Evolutionary conservation across 1,140 invertebrate genomes (phyloP), one percentile per base, ranked within the genome.

Genomic region (Pseudomyrmex pallidus): DNA sequence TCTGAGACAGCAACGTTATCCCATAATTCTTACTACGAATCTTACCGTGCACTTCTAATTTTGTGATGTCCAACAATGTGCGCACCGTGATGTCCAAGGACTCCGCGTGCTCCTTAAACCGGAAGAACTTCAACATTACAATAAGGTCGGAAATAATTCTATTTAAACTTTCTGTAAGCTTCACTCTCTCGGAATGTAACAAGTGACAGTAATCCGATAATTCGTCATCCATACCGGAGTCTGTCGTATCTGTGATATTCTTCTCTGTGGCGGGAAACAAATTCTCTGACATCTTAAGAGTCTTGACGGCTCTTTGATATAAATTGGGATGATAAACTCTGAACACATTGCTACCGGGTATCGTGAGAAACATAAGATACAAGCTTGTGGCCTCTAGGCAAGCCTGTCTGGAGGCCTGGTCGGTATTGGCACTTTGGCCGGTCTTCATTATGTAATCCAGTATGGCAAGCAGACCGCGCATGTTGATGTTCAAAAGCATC

Each of bases 291-390:
- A 78, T 85, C 50, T 92, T 95, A 12, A 96, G 89, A 4, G 93
- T 94, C 70, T 95, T 94, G 1, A 96, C 87, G 0, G 95, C 91
- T 80, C 93, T 91, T 44, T 94, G 87, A 87, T 95, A 96, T 9
- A 96, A 86, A 56, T 95, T 95, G 2, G 95, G 93, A 85, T 96
- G 95, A 89, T 96, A 96, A 1, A 96, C 91, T 56, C 95, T 91
- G 88, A 95, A 96, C 2, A 95, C 95, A 63, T 92, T 94, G 84
- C 95, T 96, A 8, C 95, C 96, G 52, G 95, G 94, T 35, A 96
- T 88, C n/a, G 92, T 89, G 20, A 96, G 84, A 1, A 95, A 85
- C 7, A 92, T 90, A 46, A 95, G 92, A 87, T 95, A 96, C 0
- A 95, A 73, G 74, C 93, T 93, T 9, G 94, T 92, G 2, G 95